Percentiles rank a stretch among this genome's conserved stretches.
These are phyloP conservation scores for Steinernema khuongi DNA, from an alignment of 1,140 invertebrate genomes.

Conservation along the genomic window DNA sequence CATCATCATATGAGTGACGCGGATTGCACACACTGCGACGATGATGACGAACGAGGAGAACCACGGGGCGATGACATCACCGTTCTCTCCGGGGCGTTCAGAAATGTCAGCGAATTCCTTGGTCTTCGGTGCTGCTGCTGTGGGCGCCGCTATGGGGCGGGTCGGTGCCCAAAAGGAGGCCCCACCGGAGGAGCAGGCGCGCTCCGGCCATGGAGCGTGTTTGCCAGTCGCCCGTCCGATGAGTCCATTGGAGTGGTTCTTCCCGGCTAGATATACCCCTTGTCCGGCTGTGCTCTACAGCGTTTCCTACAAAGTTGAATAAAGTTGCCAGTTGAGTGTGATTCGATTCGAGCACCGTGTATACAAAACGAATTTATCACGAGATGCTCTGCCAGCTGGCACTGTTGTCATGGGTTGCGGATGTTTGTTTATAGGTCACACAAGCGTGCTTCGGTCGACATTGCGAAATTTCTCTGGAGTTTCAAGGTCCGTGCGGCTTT, in stretches of 20 bases:
- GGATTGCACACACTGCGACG: too few species aligned
- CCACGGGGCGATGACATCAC: too few species aligned
- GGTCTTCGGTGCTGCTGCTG: neutral
- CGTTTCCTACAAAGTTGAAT: too few species aligned
- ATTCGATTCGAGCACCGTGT: neutral
- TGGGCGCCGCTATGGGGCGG: neutral
- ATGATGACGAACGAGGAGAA: too few species aligned
- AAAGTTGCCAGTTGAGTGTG: too few species aligned
- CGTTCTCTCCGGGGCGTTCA: too few species aligned
- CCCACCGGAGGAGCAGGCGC: neutral
- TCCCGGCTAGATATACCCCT: too few species aligned
- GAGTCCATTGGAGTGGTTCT: too few species aligned
- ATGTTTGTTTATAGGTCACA: constrained; percentile 13
- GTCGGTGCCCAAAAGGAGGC: neutral
- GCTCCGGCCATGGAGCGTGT: neutral
- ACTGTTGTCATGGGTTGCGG: neutral
- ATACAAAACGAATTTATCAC: neutral
- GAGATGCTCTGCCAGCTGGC: neutral
- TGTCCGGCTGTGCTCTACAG: too few species aligned
- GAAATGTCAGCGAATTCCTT: neutral
- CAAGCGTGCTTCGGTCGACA: neutral
- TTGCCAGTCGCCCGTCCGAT: too few species aligned
- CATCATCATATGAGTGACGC: too few species aligned
- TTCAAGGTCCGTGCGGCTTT: neutral
- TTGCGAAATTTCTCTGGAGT: neutral